These are phyloP conservation scores for Botia kubotai DNA, from an alignment of 2,797 vertebrate species.

Conservation along the genomic window DNA sequence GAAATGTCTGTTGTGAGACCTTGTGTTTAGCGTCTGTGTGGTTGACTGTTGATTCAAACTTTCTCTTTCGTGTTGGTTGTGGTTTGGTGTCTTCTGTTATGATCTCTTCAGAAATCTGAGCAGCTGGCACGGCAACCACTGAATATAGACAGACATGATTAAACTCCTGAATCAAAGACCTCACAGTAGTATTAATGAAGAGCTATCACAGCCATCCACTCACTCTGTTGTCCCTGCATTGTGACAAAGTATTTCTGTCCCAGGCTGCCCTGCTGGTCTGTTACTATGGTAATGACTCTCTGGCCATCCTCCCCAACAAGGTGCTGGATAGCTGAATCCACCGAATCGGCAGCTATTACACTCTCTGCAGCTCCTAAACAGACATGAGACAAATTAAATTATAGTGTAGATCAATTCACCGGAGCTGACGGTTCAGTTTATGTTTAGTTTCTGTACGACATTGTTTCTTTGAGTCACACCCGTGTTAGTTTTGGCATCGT, in stretches of 20 bases:
- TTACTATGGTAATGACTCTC: constrained; percentile 80
- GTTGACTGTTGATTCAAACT: constrained; percentile 59
- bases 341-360: constrained; percentile 58
- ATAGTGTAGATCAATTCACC: background rate
- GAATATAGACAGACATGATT: constrained; percentile 5
- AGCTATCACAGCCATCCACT: constrained; percentile 56
- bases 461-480: constrained; percentile 59
- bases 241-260: constrained; percentile 76
- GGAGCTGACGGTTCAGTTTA: too few species aligned
- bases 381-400: too few species aligned
- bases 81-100: constrained; percentile 63
- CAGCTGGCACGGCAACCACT: constrained; percentile 80
- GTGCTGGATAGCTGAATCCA: constrained; percentile 68
- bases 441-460: background rate
- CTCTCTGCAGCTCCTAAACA: constrained; percentile 69
- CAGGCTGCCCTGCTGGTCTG: constrained; percentile 73
- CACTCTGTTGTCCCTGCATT: constrained; percentile 79
- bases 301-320: constrained; percentile 72
- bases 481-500: constrained; percentile 65
- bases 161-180: background rate
- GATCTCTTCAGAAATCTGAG: constrained; percentile 76
- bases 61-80: constrained; percentile 70
- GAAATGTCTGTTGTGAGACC: constrained; percentile 28
- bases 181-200: background rate
- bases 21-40: constrained; percentile 59